Conservation (phyloP, 2,888 invertebrate species). For the Junonia oenone region DNA sequence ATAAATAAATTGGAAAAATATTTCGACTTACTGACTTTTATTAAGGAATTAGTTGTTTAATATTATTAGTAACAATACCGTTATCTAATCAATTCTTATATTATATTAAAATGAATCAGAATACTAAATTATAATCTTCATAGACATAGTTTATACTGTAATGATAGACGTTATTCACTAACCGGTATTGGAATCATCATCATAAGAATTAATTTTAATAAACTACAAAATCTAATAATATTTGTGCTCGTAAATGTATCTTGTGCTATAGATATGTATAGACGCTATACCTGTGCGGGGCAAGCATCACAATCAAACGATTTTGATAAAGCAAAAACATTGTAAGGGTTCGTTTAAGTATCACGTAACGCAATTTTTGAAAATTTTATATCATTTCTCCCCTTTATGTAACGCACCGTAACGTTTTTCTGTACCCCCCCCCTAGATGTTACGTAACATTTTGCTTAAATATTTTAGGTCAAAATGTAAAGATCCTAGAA, state of each 20-base stretch:
- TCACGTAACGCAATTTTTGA: too few species aligned
- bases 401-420: too few species aligned
- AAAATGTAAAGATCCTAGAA: too few species aligned
- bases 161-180: conserved; percentile 46
- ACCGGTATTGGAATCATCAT: conserved; percentile 62
- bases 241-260: neutral
- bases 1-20: neutral
- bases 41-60: neutral
- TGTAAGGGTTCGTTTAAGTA: too few species aligned
- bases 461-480: too few species aligned
- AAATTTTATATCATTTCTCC: too few species aligned
- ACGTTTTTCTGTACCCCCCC: too few species aligned
- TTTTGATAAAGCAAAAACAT: neutral
- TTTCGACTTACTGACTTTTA: neutral
- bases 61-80: neutral
- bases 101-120: too few species aligned
- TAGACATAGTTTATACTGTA: neutral
- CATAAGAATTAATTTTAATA: conserved; percentile 52
- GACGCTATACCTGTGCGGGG: conserved; percentile 19
- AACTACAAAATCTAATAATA: neutral
- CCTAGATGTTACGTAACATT: too few species aligned
- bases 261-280: conserved; percentile 50
- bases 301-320: neutral
- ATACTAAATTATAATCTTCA: too few species aligned
- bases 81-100: neutral